phyloP scores from a whole-genome alignment of 1,140 invertebrate genomes.

The Drosophila repleta region DNA sequence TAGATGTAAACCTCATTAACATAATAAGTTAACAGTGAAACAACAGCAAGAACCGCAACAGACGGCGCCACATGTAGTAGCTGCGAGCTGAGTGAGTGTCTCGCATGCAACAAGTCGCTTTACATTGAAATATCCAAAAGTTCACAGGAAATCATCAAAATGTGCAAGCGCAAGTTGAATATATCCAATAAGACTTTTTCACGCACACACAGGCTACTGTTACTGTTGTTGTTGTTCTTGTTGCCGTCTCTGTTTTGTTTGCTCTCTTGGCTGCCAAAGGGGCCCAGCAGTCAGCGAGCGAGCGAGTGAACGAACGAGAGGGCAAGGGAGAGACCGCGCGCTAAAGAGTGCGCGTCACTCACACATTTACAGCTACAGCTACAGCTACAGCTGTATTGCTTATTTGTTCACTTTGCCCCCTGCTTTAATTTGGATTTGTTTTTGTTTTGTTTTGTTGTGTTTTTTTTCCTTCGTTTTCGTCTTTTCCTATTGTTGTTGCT shows the following conservation, averaged over 20 bases:
- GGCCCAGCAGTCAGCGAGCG: slow-evolving; percentile 5
- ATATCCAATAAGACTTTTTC: slow-evolving; percentile 48
- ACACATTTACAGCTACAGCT: slow-evolving; percentile 11
- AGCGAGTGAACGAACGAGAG: slow-evolving; percentile 1
- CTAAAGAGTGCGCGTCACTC: slow-evolving; percentile 3
- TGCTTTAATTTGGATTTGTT: slow-evolving; percentile 8
- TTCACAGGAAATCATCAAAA: slow-evolving; percentile 80
- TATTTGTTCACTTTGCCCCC: slow-evolving; percentile 46
- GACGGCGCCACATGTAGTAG: not conserved
- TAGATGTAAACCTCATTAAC: slow-evolving; percentile 31
- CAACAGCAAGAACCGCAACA: slow-evolving; percentile 2
- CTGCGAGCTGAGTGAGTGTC: not conserved
- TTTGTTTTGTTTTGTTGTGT: slow-evolving; percentile 9
- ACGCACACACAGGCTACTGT: slow-evolving; percentile 15
- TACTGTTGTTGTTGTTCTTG: slow-evolving; percentile 9
- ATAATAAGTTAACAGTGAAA: slow-evolving; percentile 32
- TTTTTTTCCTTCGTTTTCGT: slow-evolving; percentile 4
- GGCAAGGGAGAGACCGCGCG: slow-evolving; percentile 1
- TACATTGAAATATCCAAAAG: slow-evolving; percentile 72
- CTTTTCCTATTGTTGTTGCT: slow-evolving; percentile 28
- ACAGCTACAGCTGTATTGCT: slow-evolving; percentile 39
- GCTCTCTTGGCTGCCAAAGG: slow-evolving; percentile 38
- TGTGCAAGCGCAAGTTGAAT: slow-evolving; percentile 59
- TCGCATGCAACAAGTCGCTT: slow-evolving; percentile 77
- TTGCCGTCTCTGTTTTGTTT: slow-evolving; percentile 9